phyloP scores from a whole-genome alignment of 2,797 vertebrate genomes.

The Characodon lateralis region DNA sequence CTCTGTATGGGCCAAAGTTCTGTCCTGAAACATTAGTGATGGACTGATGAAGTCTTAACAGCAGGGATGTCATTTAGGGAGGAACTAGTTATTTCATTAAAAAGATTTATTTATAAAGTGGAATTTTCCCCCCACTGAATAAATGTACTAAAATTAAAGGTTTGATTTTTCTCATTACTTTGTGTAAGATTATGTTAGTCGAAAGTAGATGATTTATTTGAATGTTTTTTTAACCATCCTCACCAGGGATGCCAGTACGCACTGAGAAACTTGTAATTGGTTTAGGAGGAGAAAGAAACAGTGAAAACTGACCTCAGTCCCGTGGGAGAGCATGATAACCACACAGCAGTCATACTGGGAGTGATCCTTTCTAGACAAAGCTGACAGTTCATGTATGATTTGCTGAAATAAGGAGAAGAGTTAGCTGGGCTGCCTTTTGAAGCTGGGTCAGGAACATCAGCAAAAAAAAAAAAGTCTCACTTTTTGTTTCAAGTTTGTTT shows the following conservation, averaged over 20 bases:
- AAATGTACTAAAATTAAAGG: too few relatives aligned
- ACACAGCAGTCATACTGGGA: constrained; percentile 86
- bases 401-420: constrained; percentile 72
- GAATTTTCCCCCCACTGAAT: too few relatives aligned
- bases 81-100: too few relatives aligned
- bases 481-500: constrained; percentile 79
- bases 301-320: constrained; percentile 84
- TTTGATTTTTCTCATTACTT: too few relatives aligned
- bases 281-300: not conserved
- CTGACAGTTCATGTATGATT: constrained; percentile 79
- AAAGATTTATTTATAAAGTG: too few relatives aligned
- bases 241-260: too few relatives aligned
- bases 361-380: constrained; percentile 84
- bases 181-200: not conserved
- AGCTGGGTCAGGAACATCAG: not conserved
- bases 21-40: not conserved
- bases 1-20: too few relatives aligned
- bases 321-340: constrained; percentile 93
- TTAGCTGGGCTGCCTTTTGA: constrained; percentile 8
- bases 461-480: constrained; percentile 68
- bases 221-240: too few relatives aligned
- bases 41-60: not conserved
- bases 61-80: too few relatives aligned
- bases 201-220: not conserved
- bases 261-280: not conserved